Conservation (phyloP, 2,797 vertebrate species). For the Falco naumanni region DNA sequence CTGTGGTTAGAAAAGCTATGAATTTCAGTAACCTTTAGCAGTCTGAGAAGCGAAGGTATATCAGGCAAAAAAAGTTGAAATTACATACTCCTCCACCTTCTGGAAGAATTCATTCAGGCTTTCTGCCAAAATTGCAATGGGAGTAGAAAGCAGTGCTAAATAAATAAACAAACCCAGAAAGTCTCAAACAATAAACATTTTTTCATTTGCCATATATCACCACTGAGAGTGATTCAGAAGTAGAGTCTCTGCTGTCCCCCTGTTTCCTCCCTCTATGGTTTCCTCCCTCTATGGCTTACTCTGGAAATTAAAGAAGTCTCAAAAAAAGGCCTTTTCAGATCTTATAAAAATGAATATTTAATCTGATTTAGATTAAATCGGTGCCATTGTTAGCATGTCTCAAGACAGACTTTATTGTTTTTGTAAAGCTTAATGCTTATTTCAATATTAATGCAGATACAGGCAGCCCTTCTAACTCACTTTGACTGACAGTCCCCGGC, state of each 20-base stretch:
- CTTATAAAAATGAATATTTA: slow-evolving; percentile 56
- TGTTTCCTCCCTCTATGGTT: neutral
- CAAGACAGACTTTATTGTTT: slow-evolving; percentile 52
- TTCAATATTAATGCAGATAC: slow-evolving; percentile 7
- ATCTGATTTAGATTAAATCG: slow-evolving; percentile 30
- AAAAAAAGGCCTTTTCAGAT: neutral
- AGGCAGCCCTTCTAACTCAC: neutral
- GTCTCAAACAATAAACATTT: slow-evolving; percentile 30
- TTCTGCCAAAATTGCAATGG: slow-evolving; percentile 34
- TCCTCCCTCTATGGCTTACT: neutral
- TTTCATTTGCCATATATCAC: slow-evolving; percentile 31
- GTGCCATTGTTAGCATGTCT: neutral
- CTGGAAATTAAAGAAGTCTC: neutral
- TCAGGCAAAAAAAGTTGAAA: slow-evolving; percentile 60
- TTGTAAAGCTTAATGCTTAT: slow-evolving; percentile 19
- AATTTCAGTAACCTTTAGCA: slow-evolving; percentile 75
- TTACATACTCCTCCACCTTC: neutral
- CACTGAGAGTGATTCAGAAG: neutral
- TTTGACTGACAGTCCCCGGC: slow-evolving; percentile 6
- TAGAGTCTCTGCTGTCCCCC: neutral
- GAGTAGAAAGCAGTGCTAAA: neutral
- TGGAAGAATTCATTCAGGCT: slow-evolving; percentile 31
- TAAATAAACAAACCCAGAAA: neutral
- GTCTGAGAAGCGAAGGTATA: slow-evolving; percentile 64
- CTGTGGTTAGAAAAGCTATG: slow-evolving; percentile 69